Conservation (phyloP, 2,888 invertebrate species). For the Opisthograptis luteolata region DNA sequence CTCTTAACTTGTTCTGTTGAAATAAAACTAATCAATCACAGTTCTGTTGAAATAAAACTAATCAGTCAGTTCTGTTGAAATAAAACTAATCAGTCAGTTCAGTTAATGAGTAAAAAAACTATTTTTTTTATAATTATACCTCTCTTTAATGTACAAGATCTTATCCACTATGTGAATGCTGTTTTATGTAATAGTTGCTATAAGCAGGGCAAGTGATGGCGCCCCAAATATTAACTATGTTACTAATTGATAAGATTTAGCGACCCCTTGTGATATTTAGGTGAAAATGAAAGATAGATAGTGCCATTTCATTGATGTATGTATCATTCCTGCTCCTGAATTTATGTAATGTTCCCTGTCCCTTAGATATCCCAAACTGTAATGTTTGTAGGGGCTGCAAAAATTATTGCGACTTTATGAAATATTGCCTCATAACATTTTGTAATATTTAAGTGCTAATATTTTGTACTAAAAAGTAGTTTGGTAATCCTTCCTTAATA, state of each 20-base stretch:
- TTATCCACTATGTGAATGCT: constrained; percentile 10
- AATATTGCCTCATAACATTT: too few species aligned
- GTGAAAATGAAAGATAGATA: constrained; percentile 62
- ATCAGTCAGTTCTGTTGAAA: too few species aligned
- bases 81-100: too few species aligned
- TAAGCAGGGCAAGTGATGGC: constrained; percentile 32
- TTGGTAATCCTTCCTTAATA: constrained; percentile 22
- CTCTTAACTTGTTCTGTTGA: too few species aligned
- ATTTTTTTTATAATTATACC: too few species aligned
- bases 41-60: too few species aligned
- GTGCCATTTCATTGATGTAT: constrained; percentile 62
- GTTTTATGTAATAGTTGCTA: constrained; percentile 22
- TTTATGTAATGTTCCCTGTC: constrained; percentile 11
- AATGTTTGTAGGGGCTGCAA: constrained; percentile 11
- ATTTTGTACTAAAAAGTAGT: neutral
- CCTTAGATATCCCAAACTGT: constrained; percentile 3
- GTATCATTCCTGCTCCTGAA: constrained; percentile 28
- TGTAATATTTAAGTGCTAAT: neutral
- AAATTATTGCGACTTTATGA: too few species aligned
- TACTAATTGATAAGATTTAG: constrained; percentile 38
- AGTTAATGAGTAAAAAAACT: too few species aligned
- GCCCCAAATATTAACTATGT: constrained; percentile 36
- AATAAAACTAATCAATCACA: too few species aligned
- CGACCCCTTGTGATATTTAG: constrained; percentile 67
- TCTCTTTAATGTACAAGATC: too few species aligned